phyloP scores from a whole-genome alignment of 2,888 invertebrate species.

The Limnephilus lunatus region DNA sequence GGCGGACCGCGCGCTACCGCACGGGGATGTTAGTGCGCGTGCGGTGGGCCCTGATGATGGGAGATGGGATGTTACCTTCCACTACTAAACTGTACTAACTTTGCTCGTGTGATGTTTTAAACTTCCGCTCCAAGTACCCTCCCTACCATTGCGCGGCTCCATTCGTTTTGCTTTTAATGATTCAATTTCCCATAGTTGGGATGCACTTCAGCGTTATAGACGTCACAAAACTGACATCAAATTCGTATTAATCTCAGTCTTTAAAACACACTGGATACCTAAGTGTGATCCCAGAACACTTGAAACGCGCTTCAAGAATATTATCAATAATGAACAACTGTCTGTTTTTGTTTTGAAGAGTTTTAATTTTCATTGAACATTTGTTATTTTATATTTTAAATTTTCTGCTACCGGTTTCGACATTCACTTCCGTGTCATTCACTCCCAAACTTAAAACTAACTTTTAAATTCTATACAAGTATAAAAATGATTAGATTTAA shows the following conservation, averaged over 20 bases:
- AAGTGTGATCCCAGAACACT: background rate
- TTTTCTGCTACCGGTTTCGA: no score
- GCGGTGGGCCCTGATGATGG: constrained; percentile 44
- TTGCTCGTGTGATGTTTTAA: constrained; percentile 47
- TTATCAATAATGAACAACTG: background rate
- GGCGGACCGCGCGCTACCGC: constrained; percentile 53
- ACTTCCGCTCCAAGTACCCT: background rate
- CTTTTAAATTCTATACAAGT: no score
- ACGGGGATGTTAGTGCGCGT: constrained; percentile 52
- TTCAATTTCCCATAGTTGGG: constrained; percentile 19
- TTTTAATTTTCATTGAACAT: no score
- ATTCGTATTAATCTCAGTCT: background rate
- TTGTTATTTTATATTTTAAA: no score
- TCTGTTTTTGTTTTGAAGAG: no score
- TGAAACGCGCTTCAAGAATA: background rate
- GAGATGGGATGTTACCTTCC: constrained; percentile 51
- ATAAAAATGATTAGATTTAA: no score
- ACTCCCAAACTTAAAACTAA: no score
- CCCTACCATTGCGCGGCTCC: background rate
- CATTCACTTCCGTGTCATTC: no score
- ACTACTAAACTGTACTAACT: constrained; percentile 46
- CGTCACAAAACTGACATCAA: background rate
- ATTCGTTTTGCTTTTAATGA: background rate
- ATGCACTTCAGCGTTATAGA: background rate
- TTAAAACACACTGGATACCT: background rate